Evolutionary conservation across 2,888 invertebrate species (phyloP), one percentile per base, ranked within the genome.

Genomic region (Eurytoma adleriae): DNA sequence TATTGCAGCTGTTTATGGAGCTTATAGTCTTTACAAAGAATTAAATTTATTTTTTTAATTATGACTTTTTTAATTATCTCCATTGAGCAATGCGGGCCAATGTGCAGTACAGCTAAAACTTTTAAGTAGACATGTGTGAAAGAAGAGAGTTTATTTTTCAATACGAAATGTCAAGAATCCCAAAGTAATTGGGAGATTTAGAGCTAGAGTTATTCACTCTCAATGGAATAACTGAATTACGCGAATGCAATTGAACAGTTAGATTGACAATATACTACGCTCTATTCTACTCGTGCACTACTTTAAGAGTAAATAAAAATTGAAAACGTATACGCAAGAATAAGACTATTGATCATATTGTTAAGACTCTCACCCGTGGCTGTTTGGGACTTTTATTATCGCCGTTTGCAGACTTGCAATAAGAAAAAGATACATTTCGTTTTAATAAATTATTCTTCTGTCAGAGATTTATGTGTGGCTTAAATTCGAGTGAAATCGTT

Each of bases 401-500:
- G 86, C 85, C 82, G 86, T 86, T 84, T 87, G 87, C 83, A 85
- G 85, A 86, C 87, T 88, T 87, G 87, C 78, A 88, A 87, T 82
- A 84, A 7, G 30, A 62, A 64, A 86, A 82, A 86, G 83, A 87
- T 78, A 86, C 57, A 76, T 59, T 76, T 59, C 62, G 18, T 24
- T 74, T 80, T 71, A 76, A 61, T 56, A 74, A 74, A 75, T 54
- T 12, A 54, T 52, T 59, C 16, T 54, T 56, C 57, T 30, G 13
- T 7, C 64, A 3, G 18, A 66, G 64, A 66, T 66, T 66, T 40
- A 27, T 66, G 64, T 66, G 64, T 48, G 40, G 18, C 18, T 48
- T 18, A 67, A 67, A 13, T 20, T 18, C 50, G 14, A 52, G 67
- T 54, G 67, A 67, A 67, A 54, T n/a, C n/a, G n/a, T n/a, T n/a